phyloP scores from a whole-genome alignment of 2,888 invertebrate genomes.

The Cheilosia variabilis region DNA sequence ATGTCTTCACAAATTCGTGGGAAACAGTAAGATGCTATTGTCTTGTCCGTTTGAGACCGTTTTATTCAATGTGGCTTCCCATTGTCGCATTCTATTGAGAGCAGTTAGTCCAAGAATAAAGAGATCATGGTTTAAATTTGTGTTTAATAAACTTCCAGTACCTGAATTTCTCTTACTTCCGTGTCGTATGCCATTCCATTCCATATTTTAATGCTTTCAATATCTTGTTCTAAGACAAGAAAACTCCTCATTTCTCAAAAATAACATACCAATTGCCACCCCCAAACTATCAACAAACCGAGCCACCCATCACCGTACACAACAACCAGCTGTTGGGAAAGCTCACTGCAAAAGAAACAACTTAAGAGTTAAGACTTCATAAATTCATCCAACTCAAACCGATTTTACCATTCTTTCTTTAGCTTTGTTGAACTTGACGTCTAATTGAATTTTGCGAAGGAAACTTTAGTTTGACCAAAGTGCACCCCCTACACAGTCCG shows the following conservation, averaged over 20 bases:
- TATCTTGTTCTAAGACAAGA: not conserved
- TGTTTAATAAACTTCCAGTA: too few relatives aligned
- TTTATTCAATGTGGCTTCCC: too few relatives aligned
- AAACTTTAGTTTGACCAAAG: constrained; percentile 33
- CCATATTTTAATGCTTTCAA: not conserved
- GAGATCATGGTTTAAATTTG: not conserved
- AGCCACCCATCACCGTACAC: constrained; percentile 7
- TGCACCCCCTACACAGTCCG: constrained; percentile 46
- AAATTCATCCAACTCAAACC: constrained; percentile 49
- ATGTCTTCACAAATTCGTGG: too few relatives aligned
- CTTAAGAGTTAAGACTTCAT: constrained; percentile 40
- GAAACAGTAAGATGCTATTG: too few relatives aligned
- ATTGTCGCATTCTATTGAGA: too few relatives aligned
- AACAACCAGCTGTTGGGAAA: constrained; percentile 64
- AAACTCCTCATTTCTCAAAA: constrained; percentile 6
- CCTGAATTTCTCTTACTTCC: constrained; percentile 6
- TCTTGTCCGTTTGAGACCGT: too few relatives aligned
- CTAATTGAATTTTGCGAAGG: constrained; percentile 66
- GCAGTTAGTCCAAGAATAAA: too few relatives aligned
- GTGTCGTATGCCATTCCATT: constrained; percentile 16
- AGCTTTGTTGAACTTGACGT: constrained; percentile 63
- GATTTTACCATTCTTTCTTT: constrained; percentile 58
- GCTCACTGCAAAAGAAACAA: constrained; percentile 39
- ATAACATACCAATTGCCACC: constrained; percentile 18
- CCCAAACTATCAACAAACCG: constrained; percentile 28